Evolutionary conservation across 2,113 vertebrate genomes (phyloP), one percentile per base, ranked within the genome.

Genomic region (Macaca mulatta): DNA sequence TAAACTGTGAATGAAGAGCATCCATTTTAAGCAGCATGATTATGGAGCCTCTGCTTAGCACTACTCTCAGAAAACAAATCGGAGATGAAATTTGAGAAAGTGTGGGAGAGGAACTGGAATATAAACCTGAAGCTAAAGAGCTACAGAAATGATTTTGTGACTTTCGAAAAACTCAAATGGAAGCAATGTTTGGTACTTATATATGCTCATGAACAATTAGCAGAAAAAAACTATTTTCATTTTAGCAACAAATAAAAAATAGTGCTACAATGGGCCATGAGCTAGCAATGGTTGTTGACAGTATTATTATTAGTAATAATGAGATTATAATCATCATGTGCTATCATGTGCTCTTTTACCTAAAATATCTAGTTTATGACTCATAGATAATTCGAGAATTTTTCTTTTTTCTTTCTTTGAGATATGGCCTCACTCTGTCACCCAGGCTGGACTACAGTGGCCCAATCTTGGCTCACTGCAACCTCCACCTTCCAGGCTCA

Each of bases 111-210:
- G 30, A 87, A 10, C 35, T 0, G 27, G 4, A 61, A 84, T 22
- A 12, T 11, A 5, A 88, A 77, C n/a, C 74, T 20, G 43, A 55
- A 72, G 55, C 50, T 52, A 67, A 43, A 50, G 38, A 80, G 74
- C 6, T 30, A 0, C 48, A 18, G 38, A 7, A 50, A 77, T 0
- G 1, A 9, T 57, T 77, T 48, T 0, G 2, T 27, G 64, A 48
- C 10, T 70, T 59, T 55, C 50, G 40, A 64, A 48, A 69, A 83
- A 35, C 6, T 30, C 25, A n/a, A 16, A 38, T 30, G 22, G 25
- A 18, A 35, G 32, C 64, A 14, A 22, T 38, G 30, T 83, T 32
- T 59, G 11, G 16, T 3, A 14, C 22, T 27, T 38, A 25, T 0
- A 8, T 3, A 40, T n/a, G 12, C 61, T 57, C 6, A 1, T 8